Base-by-base conservation (phyloP, 2,888 invertebrate genomes). In the Brachylomia viminalis region DNA sequence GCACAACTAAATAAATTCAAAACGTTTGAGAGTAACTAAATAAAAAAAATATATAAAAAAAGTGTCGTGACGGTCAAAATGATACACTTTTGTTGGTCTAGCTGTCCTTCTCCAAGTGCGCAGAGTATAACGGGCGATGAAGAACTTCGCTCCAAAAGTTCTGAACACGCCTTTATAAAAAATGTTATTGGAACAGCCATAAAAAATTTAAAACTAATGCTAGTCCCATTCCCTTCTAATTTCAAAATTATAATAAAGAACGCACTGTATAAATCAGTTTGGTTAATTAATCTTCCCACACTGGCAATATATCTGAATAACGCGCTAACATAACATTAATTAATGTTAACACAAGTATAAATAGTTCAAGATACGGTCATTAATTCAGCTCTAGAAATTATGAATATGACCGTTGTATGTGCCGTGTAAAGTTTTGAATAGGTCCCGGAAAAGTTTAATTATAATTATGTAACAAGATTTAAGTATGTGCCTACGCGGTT, bases 241-340 rank as follows among this genome's bases (percentile, higher is more conserved):
- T 86, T 74, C 61, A 65, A 72, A 86, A 67, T 56, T 77, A 68
- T 83, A 78, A 38, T 68, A 77, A 72, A 23, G 30, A 58, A 65
- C 23, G n/a, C 15, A 77, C n/a, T 47, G 0, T 47, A 61, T 83
- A 86, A 78, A 85, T 83, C 78, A 80, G 71, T 49, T 45, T 13
- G 17, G 73, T 68, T 49, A 76, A 80, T 86, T 77, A 77, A 86
- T 88, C 84, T 79, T 68, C 68, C 71, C 73, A 76, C 73, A 61
- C 74, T 33, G 38, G n/a, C 68, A 58, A 77, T 87, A 62, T 70
- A 79, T 87, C 78, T 76, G 86, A 70, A 77, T 86, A 87, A 86
- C 69, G 75, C 77, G 83, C 74, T 23, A 71, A 86, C 80, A 86
- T 86, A 74, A 86, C 75, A 87, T 42, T 80, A 83, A 86, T 86